These are phyloP conservation scores for Indri indri DNA, from an alignment of 2,113 vertebrate species.

Conservation along the genomic window DNA sequence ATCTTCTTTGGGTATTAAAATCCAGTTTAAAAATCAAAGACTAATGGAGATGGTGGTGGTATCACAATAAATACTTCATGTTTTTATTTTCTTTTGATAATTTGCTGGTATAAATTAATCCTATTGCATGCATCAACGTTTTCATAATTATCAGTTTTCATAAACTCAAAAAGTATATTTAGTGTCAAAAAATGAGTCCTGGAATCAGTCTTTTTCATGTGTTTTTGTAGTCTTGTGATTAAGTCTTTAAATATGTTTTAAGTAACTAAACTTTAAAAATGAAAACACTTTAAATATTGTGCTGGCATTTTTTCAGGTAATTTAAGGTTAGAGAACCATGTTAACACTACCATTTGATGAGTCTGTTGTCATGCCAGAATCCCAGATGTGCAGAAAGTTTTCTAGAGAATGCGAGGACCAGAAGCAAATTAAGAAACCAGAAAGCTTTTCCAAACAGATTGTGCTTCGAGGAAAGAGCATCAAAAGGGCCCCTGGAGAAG, in stretches of 20 bases:
- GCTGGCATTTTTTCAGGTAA: slow-evolving; percentile 88
- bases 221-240: slow-evolving; percentile 36
- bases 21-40: slow-evolving; percentile 71
- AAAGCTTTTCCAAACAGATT: slow-evolving; percentile 87
- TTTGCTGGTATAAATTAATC: slow-evolving; percentile 56
- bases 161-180: slow-evolving; percentile 44
- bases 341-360: slow-evolving; percentile 98
- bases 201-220: neutral
- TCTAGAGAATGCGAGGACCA: slow-evolving; percentile 91
- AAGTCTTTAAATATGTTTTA: slow-evolving; percentile 70
- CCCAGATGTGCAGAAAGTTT: slow-evolving; percentile 95
- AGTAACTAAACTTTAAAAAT: slow-evolving; percentile 79
- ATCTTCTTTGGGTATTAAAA: slow-evolving; percentile 44
- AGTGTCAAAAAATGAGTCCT: neutral
- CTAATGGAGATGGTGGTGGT: slow-evolving; percentile 42
- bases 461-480: slow-evolving; percentile 87
- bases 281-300: slow-evolving; percentile 84
- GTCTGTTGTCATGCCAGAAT: slow-evolving; percentile 94
- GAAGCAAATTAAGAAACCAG: slow-evolving; percentile 89
- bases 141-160: slow-evolving; percentile 64
- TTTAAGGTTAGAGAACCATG: slow-evolving; percentile 92
- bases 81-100: slow-evolving; percentile 64
- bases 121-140: slow-evolving; percentile 47
- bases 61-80: slow-evolving; percentile 52
- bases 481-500: slow-evolving; percentile 90